These are phyloP conservation scores for Serripes groenlandicus DNA, from an alignment of 2,888 invertebrate genomes.

Conservation along the genomic window DNA sequence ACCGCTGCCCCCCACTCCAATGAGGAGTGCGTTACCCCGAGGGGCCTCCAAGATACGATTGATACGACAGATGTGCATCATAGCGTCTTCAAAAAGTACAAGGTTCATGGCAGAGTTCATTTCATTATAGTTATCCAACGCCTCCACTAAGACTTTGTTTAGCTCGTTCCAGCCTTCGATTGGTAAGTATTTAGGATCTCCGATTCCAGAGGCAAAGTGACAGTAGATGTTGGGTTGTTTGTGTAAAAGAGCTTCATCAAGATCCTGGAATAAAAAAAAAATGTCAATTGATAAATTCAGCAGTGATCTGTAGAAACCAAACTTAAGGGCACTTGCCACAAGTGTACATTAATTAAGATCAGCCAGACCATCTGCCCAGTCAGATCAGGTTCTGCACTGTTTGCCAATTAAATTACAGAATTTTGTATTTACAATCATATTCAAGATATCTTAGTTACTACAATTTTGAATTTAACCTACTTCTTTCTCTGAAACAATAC, in stretches of 20 bases:
- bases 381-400: too few species aligned
- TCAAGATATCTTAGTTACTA: too few species aligned
- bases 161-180: slow-evolving; percentile 92
- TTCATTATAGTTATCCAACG: slow-evolving; percentile 97
- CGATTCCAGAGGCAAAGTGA: slow-evolving; percentile 98
- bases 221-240: slow-evolving; percentile 97
- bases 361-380: too few species aligned
- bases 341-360: too few species aligned
- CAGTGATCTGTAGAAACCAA: too few species aligned
- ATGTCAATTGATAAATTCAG: too few species aligned
- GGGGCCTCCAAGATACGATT: slow-evolving; percentile 98
- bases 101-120: slow-evolving; percentile 99
- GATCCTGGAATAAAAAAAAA: slow-evolving; percentile 90
- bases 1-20: slow-evolving; percentile 98
- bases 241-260: slow-evolving; percentile 94
- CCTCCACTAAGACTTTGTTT: slow-evolving; percentile 94
- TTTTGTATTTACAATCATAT: too few species aligned
- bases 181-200: slow-evolving; percentile 98
- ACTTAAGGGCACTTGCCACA: too few species aligned
- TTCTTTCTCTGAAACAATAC: too few species aligned
- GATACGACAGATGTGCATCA: slow-evolving; percentile 97
- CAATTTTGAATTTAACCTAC: too few species aligned
- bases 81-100: slow-evolving; percentile 98
- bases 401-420: too few species aligned
- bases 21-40: slow-evolving; percentile 96